Conservation (phyloP, 2,888 invertebrate species). For the Piscicola geometra region DNA sequence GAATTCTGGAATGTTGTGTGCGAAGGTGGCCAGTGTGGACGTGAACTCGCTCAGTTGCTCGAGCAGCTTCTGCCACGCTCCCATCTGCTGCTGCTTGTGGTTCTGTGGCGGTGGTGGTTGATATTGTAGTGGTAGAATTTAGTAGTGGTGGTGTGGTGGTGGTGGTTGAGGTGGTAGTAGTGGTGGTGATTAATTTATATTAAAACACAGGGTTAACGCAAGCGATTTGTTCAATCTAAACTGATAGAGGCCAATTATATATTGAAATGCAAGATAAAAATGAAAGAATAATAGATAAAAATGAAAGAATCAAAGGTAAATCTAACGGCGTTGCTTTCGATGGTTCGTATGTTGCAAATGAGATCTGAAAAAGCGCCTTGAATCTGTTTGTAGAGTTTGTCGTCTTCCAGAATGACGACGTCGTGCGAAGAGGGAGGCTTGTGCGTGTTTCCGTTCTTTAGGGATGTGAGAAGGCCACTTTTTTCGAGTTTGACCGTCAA, state of each 20-base stretch:
- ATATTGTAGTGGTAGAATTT: not conserved
- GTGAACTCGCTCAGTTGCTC: slow-evolving; percentile 29
- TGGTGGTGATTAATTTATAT: no score
- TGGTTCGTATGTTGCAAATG: slow-evolving; percentile 16
- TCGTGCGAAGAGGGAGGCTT: not conserved
- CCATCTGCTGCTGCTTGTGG: not conserved
- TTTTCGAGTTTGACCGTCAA: slow-evolving; percentile 10
- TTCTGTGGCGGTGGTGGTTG: not conserved
- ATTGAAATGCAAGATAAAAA: no score
- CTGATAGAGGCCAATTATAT: no score
- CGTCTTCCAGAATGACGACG: not conserved
- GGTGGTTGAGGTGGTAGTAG: no score
- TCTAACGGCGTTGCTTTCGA: slow-evolving; percentile 1
- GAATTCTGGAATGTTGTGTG: slow-evolving; percentile 24
- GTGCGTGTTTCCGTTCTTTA: not conserved
- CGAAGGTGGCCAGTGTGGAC: slow-evolving; percentile 3
- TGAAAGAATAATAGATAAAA: no score
- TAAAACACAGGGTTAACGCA: no score
- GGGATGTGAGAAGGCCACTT: not conserved
- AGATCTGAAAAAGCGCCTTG: slow-evolving; percentile 20
- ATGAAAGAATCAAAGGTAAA: no score
- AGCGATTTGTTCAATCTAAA: no score
- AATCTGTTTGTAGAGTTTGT: not conserved
- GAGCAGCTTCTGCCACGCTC: slow-evolving; percentile 28
- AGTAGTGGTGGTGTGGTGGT: not conserved